Percentiles rank a stretch among this genome's conserved stretches.
phyloP scores from a whole-genome alignment of 2,797 vertebrate genomes.

The Crocodylus rhombifer region DNA sequence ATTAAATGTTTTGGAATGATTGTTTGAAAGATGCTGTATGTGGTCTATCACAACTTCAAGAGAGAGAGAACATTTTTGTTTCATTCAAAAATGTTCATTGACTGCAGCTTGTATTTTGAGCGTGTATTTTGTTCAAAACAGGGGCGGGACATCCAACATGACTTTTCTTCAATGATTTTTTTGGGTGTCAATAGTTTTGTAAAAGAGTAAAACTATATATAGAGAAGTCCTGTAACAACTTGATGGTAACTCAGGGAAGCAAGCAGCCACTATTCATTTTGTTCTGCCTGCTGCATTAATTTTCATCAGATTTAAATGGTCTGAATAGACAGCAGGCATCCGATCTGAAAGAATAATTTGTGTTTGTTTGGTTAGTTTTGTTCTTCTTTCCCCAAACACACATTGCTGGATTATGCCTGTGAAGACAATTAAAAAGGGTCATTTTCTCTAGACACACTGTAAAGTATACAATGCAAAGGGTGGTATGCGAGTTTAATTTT shows the following conservation, averaged over 20 bases:
- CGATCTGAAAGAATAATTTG: conserved; percentile 50
- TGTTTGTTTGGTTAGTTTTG: conserved; percentile 65
- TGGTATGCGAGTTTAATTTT: not conserved
- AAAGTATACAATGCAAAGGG: not conserved
- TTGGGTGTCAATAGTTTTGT: not conserved
- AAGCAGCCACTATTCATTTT: conserved; percentile 33
- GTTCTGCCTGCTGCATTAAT: conserved; percentile 68
- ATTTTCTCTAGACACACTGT: not conserved
- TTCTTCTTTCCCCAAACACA: conserved; percentile 11
- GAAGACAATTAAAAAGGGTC: conserved; percentile 44
- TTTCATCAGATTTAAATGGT: conserved; percentile 60
- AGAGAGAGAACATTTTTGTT: too few relatives aligned
- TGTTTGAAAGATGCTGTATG: too few relatives aligned
- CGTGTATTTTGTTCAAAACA: not conserved
- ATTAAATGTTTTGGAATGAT: too few relatives aligned
- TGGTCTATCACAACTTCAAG: too few relatives aligned
- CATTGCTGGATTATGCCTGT: conserved; percentile 52
- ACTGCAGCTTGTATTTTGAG: too few relatives aligned
- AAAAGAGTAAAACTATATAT: not conserved
- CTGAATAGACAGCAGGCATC: conserved; percentile 65
- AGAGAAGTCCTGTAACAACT: not conserved
- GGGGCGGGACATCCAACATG: not conserved
- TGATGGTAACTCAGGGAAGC: conserved; percentile 42
- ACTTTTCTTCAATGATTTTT: not conserved
- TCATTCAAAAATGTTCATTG: too few relatives aligned